Evolutionary conservation across 2,888 invertebrate genomes (phyloP), one percentile per base, ranked within the genome.

Genomic region (Laothoe populi): DNA sequence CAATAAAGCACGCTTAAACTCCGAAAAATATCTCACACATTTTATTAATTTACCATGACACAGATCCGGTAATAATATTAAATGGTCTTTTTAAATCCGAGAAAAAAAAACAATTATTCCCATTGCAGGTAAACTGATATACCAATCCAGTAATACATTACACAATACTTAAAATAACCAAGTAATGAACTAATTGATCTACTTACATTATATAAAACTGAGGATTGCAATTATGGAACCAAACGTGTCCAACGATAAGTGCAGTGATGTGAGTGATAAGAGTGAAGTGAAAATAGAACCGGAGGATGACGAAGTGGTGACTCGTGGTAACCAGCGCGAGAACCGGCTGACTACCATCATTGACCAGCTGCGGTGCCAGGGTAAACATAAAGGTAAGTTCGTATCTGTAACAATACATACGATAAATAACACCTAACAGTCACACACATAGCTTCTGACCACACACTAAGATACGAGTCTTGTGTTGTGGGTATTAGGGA

Each of bases 321-420:
- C 67, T 19, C 70, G 71, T 1, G 77, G 81, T n/a, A 82, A 68
- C 60, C 86, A 83, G 21, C 74, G 90, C 65, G 92, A 92, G 78
- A 90, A 84, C 65, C 72, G 93, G 16, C 79, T 93, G 62, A 93
- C 89, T 2, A 88, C 81, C 68, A 93, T 93, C 72, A 93, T 93
- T 62, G 92, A 93, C 63, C 93, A 93, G 73, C 76, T 93, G 59
- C 77, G 88, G 61, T 88, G 86, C 67, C 92, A 91, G 77, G 90
- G 81, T 62, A 84, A 87, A 71, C 71, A 85, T 66, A 92, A 87
- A 87, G 92, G 93, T 93, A 66, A 75, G 85, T 26, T 24, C 44
- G 16, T 42, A 35, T 2, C 7, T 19, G 8, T 31, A 2, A 4
- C 7, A 31, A 31, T 31, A 31, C 31, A 31, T 31, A 8, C 8